A percentile compares a stretch with the other conserved stretches of the same genome.
Evolutionary conservation across 1,140 invertebrate genomes (phyloP).

Genomic region (Thaumetopoea pityocampa): DNA sequence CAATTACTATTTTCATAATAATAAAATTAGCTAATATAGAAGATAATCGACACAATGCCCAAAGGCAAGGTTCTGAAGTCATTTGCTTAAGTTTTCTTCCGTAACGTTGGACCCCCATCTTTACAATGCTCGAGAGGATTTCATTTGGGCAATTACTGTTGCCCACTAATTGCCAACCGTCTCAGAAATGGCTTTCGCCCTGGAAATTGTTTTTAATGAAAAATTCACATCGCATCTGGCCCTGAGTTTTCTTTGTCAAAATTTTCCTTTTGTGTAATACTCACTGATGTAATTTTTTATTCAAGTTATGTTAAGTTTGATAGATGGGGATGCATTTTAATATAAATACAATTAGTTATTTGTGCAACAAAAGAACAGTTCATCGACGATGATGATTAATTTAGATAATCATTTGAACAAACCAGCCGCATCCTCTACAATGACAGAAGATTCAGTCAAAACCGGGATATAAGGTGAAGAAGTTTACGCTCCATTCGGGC

Average conservation of each 20-base stretch:
- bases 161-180: constrained; percentile 24
- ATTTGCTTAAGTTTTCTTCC: constrained; percentile 22
- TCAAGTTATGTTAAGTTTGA: too few relatives aligned
- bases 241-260: constrained; percentile 14
- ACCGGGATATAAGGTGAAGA: too few relatives aligned
- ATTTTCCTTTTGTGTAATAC: constrained; percentile 15
- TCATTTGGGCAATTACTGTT: constrained; percentile 21
- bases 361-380: too few relatives aligned
- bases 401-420: too few relatives aligned
- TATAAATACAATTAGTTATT: too few relatives aligned
- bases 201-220: constrained; percentile 26
- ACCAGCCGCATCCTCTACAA: too few relatives aligned
- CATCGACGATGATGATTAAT: too few relatives aligned
- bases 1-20: too few relatives aligned
- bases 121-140: constrained; percentile 20
- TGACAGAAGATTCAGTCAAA: too few relatives aligned
- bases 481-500: too few relatives aligned
- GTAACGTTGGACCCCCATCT: constrained; percentile 9
- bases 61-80: constrained; percentile 19
- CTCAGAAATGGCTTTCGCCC: constrained; percentile 21
- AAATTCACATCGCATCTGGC: constrained; percentile 14
- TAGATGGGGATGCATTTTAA: too few relatives aligned
- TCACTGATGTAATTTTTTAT: constrained; percentile 17
- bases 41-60: constrained; percentile 22
- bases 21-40: too few relatives aligned